Base-by-base conservation (phyloP, 1,140 invertebrate genomes). In the Brachionus sp. region DNA sequence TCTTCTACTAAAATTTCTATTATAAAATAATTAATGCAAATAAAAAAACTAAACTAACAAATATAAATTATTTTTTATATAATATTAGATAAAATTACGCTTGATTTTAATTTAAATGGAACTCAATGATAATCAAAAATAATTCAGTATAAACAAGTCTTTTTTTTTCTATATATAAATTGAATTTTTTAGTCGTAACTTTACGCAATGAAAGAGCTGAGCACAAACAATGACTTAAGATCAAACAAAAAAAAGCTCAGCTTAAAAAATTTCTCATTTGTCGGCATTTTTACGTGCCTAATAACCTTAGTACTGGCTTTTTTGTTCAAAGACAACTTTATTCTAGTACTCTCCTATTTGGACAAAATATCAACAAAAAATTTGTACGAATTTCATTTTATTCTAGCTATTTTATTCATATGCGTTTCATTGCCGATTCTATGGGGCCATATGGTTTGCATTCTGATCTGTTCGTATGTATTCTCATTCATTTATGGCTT, bases 391-490 rank as follows among this genome's bases (percentile, higher is more conserved):
- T 80, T 80, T 80, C 77, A 80, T 13, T 6, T 80, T 1, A 80
- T 80, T 9, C 33, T 80, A 0, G 57, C 57, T 13, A 0, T 62
- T 62, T 29, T 80, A 12, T 80, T 80, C 19, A 80, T 80, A 39
- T 23, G 77, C 39, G 50, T 66, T 3, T 80, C 77, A 12, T 16
- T 66, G 33, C 77, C 77, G 7, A 39, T 80, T 13, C 5, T 80
- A 62, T 80, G 77, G 77, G 77, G 77, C 23, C 57, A 80, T 13
- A 42, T 66, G 12, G n/a, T 80, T 5, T 80, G 77, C 37, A 53
- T 80, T 10, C 77, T 80, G 12, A 44, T 80, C 35, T 80, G 46
- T 12, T 80, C 77, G 2, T 80, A 62, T 80, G 33, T 80, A 2
- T 80, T 62, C 39, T 80, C 77, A 10, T 80, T 62, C 37, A 29